Evolutionary conservation across 2,113 vertebrate species (phyloP).

Genomic region (Pseudorectes ferrugineus): DNA sequence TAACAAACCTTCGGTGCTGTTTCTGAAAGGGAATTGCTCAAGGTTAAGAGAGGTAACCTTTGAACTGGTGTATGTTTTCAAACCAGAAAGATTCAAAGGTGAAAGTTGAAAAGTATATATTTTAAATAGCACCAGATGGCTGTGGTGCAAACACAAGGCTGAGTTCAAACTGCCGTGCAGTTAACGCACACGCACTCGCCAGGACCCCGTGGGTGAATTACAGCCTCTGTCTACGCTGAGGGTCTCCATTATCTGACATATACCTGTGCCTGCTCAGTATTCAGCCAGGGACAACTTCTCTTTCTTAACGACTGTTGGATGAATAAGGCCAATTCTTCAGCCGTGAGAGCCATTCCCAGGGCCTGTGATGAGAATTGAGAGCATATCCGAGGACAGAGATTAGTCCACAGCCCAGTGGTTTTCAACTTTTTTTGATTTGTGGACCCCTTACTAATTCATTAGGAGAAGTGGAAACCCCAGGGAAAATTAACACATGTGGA

Average conservation of each 20-base stretch:
- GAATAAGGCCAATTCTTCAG: slow-evolving; percentile 29
- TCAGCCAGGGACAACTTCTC: neutral
- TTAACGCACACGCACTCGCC: neutral
- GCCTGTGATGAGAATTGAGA: neutral
- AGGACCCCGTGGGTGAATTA: slow-evolving; percentile 6
- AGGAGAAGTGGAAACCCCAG: neutral
- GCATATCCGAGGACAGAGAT: neutral
- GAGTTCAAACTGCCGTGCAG: neutral
- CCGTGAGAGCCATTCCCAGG: neutral
- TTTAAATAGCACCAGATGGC: slow-evolving; percentile 48
- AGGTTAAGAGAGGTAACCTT: slow-evolving; percentile 40
- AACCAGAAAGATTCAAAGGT: slow-evolving; percentile 47
- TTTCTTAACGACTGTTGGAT: slow-evolving; percentile 9
- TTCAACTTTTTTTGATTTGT: slow-evolving; percentile 18
- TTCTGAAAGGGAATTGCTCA: slow-evolving; percentile 31
- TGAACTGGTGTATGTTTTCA: slow-evolving; percentile 47
- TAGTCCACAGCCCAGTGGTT: neutral
- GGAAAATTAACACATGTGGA: slow-evolving; percentile 20
- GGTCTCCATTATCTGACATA: slow-evolving; percentile 7
- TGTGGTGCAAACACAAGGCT: neutral
- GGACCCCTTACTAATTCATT: neutral
- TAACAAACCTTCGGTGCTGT: neutral
- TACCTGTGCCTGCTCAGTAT: neutral
- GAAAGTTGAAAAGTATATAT: slow-evolving; percentile 57
- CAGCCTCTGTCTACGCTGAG: neutral